phyloP scores from a whole-genome alignment of 1,140 invertebrate species.

The Heliconius nattereri region DNA sequence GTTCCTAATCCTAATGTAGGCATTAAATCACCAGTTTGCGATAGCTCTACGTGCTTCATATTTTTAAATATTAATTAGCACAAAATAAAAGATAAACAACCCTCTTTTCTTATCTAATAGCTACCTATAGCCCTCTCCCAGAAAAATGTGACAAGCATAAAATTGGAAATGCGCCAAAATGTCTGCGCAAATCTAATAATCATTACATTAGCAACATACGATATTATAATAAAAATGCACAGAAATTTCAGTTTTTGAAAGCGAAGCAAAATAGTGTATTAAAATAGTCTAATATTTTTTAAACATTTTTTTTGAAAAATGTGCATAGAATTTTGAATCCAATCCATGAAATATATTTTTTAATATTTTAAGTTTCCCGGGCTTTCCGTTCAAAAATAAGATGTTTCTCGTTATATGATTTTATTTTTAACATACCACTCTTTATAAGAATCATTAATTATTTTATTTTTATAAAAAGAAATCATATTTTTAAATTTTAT shows the following conservation, averaged over 20 bases:
- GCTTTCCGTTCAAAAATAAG: background rate
- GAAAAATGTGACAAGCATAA: constrained; percentile 46
- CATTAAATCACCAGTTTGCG: constrained; percentile 83
- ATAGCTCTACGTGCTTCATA: constrained; percentile 67
- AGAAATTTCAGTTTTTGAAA: background rate
- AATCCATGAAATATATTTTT: background rate
- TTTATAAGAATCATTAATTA: background rate
- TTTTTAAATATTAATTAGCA: constrained; percentile 47
- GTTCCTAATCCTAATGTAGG: constrained; percentile 89
- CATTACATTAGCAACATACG: background rate
- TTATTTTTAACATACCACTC: background rate
- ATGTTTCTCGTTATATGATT: background rate
- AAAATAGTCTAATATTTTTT: background rate
- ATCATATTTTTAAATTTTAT: background rate
- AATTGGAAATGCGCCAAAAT: constrained; percentile 62
- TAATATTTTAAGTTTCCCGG: background rate
- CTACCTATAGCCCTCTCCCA: background rate
- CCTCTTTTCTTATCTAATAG: constrained; percentile 22
- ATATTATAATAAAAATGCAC: background rate
- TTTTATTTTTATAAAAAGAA: no score
- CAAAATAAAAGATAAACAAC: constrained; percentile 22
- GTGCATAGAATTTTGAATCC: background rate
- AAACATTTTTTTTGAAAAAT: background rate
- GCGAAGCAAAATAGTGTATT: background rate
- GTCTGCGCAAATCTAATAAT: constrained; percentile 9